Evolutionary conservation across 37 sponge, comb jelly and placozoan genomes (phyloP), one percentile per base, ranked within the genome.

Genomic region (Diacarnus erythraeanus): DNA sequence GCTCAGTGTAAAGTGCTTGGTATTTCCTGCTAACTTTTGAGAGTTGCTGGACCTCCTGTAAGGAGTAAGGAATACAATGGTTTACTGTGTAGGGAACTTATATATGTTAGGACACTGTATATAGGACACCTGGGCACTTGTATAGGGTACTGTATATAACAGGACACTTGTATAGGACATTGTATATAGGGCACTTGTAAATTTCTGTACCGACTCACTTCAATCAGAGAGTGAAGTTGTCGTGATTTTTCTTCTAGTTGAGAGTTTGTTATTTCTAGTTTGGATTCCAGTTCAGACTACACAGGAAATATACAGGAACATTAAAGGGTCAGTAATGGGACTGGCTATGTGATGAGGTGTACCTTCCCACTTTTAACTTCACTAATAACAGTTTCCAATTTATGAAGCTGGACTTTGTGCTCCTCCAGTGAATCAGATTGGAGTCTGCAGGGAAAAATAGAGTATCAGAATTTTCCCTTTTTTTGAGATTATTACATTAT

Each of bases 11-110:
- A 25, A 82, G 74, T 0, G 64, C 31, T n/a, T 73, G 74, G 74
- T 76, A 68, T 22, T 75, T 76, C 31, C 34, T 75, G 38, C 25
- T 67, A 5, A 69, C 27, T 21, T 34, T 30, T 21, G 42, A 5
- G 1, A 68, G 56, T 36, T 68, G 59, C 22, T 67, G 57, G 9
- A 75, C 41, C 56, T 83, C 83, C 83, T 83, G n/a, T 12, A 22
- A 61, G 9, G 43, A 27, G 5, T 25, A 27, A 34, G 17, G 29
- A 71, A 37, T 30, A 68, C n/a, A 64, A 65, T 34, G 27, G 18
- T 8, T 38, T 1, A 51, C 43, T 57, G 38, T 37, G 20, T 17
- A 23, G 30, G 1, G 47, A 22, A 42, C 27, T 17, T 22, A 66
- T 29, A 17, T 57, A 60, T 31, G 1, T 18, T n/a, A n/a, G n/a